phyloP scores from a whole-genome alignment of 2,888 invertebrate species.

The Agrochola litura region DNA sequence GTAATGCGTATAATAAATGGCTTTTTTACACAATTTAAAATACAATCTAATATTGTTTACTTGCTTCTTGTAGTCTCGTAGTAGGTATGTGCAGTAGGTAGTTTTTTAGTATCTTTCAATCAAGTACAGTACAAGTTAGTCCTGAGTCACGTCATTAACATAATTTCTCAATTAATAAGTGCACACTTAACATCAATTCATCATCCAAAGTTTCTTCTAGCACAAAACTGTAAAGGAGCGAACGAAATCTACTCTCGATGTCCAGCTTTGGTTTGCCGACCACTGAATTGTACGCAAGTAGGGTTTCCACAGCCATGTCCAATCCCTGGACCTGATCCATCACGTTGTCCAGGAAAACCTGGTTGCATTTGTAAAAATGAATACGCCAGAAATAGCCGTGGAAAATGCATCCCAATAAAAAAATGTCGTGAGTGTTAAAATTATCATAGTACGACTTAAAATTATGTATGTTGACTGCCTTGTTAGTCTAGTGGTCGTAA shows the following conservation, averaged over 20 bases:
- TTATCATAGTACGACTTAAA: neutral
- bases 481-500: no score
- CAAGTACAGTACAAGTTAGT: no score
- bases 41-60: neutral
- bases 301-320: conserved; percentile 59
- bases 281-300: conserved; percentile 68
- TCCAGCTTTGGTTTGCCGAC: conserved; percentile 62
- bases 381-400: conserved; percentile 59
- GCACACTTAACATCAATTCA: neutral
- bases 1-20: neutral
- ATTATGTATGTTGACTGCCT: neutral
- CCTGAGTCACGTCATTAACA: neutral
- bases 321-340: conserved; percentile 1
- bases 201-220: conserved; percentile 37
- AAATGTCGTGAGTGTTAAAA: conserved; percentile 66
- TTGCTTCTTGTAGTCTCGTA: neutral
- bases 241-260: conserved; percentile 66
- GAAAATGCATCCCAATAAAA: conserved; percentile 64
- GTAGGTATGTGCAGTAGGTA: neutral
- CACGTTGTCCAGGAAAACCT: conserved; percentile 48
- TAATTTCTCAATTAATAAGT: neutral
- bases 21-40: neutral
- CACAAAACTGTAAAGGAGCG: conserved; percentile 58
- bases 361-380: conserved; percentile 65
- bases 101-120: neutral